These are phyloP conservation scores for Tineola bisselliella DNA, from an alignment of 2,888 invertebrate species.

Conservation along the genomic window DNA sequence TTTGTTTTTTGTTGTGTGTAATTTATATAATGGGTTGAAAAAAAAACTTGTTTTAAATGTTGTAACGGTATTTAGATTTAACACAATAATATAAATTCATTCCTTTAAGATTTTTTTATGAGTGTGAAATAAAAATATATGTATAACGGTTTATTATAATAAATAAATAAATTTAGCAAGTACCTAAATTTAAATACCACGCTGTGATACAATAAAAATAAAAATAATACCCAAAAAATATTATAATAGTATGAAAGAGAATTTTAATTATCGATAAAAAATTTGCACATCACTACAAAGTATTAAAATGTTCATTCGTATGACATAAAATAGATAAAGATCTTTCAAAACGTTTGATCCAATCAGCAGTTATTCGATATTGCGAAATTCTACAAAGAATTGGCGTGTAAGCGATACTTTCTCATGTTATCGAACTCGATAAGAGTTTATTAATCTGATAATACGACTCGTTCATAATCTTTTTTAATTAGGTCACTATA, in stretches of 20 bases:
- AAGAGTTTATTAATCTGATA: background rate
- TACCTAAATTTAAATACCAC: background rate
- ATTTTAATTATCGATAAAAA: constrained; percentile 1
- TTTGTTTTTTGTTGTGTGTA: background rate
- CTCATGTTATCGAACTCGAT: background rate
- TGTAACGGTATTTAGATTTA: too few relatives aligned
- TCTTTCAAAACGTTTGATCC: constrained; percentile 3
- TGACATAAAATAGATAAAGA: constrained; percentile 1
- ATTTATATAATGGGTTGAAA: background rate
- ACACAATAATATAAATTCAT: too few relatives aligned
- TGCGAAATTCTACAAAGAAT: background rate
- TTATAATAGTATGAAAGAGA: background rate
- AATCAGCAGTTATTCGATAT: background rate
- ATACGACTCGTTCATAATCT: background rate
- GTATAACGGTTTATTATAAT: too few relatives aligned
- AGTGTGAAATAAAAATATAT: background rate
- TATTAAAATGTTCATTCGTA: background rate
- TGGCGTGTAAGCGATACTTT: background rate
- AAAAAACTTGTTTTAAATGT: background rate
- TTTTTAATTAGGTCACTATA: background rate
- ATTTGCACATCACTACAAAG: background rate
- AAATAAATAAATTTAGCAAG: too few relatives aligned
- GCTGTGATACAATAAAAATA: background rate
- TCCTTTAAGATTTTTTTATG: too few relatives aligned
- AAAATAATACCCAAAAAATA: background rate